phyloP scores from a whole-genome alignment of 1,140 invertebrate genomes.

The Neodiprion lecontei region DNA sequence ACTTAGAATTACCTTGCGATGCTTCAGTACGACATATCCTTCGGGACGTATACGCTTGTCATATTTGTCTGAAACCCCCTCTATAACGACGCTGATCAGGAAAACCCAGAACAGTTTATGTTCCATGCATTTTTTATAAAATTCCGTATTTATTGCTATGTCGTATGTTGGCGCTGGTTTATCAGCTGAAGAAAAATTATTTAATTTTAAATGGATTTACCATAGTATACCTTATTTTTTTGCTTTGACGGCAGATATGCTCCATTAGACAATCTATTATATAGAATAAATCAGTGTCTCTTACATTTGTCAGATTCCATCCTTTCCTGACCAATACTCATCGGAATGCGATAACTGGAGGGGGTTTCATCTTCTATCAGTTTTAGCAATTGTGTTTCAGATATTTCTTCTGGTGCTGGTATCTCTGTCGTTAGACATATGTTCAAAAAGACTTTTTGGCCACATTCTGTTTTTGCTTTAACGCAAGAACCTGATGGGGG shows the following conservation, averaged over 20 bases:
- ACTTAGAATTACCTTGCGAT: constrained; percentile 58
- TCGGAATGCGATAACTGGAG: constrained; percentile 78
- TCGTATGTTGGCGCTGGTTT: constrained; percentile 45
- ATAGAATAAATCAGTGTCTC: constrained; percentile 3
- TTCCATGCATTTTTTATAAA: constrained; percentile 50
- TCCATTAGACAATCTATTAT: constrained; percentile 8
- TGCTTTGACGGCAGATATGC: constrained; percentile 8
- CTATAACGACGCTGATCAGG: constrained; percentile 48
- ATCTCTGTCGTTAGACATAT: constrained; percentile 79
- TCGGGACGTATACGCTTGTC: constrained; percentile 40
- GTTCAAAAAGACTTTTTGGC: constrained; percentile 81
- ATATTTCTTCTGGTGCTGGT: constrained; percentile 80
- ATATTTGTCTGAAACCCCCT: constrained; percentile 49
- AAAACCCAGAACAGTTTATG: constrained; percentile 48
- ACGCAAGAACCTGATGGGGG: constrained; percentile 78
- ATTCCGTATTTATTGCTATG: constrained; percentile 51
- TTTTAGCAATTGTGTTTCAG: constrained; percentile 75
- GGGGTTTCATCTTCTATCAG: constrained; percentile 76
- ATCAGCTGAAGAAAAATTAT: constrained; percentile 41
- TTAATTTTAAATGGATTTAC: background rate
- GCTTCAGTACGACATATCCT: constrained; percentile 67
- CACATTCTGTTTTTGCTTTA: constrained; percentile 74
- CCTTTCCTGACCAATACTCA: constrained; percentile 86
- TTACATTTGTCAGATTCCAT: constrained; percentile 76
- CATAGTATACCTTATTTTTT: background rate